Base-by-base conservation (phyloP, 2,888 invertebrate genomes). In the Lacanobia wlatinum region DNA sequence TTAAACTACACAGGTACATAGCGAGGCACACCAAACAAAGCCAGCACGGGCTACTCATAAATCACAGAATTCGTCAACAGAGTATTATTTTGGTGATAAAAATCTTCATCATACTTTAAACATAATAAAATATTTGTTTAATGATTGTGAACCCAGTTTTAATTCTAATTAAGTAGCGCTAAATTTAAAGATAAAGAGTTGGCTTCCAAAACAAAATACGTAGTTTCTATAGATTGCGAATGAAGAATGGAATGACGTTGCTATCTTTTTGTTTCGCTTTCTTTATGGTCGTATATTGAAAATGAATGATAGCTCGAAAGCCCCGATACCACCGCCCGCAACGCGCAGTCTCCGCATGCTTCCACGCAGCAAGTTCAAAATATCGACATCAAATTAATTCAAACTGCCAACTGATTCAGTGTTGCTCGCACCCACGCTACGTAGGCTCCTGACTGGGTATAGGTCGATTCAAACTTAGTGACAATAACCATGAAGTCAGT, bases 51-150 rank as follows among this genome's bases (percentile, higher is more conserved):
- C 56, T 46, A 48, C 43, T 68, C 56, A 73, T 73, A 79, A 68
- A 71, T 75, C 65, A 80, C 68, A 62, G 43, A 70, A 65, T 69
- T 68, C 48, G 21, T 34, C 46, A 69, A 80, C 60, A 50, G 12
- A 58, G 50, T 38, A 56, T 61, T 70, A 67, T 40, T 66, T 66
- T 40, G 43, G 28, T 53, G 48, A 70, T 67, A 72, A 80, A 60
- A 76, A 76, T 70, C 21, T 43, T 64, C 18, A 56, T 38, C 53
- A 58, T 52, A 10, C 56, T 40, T 65, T 68, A 64, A 71, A 62
- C 53, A 70, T 59, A 68, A 48, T 62, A 68, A 53, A 82, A 82
- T 83, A 83, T 83, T 83, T 80, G 43, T 61, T 56, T 40, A 72
- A 46, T 80, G 76, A 83, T 83, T 58, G 56, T 28, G 38, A 63